A percentile compares a stretch with the other conserved stretches of the same genome.
Conservation (phyloP, 2,888 invertebrate genomes). For the Julus scanicus region DNA sequence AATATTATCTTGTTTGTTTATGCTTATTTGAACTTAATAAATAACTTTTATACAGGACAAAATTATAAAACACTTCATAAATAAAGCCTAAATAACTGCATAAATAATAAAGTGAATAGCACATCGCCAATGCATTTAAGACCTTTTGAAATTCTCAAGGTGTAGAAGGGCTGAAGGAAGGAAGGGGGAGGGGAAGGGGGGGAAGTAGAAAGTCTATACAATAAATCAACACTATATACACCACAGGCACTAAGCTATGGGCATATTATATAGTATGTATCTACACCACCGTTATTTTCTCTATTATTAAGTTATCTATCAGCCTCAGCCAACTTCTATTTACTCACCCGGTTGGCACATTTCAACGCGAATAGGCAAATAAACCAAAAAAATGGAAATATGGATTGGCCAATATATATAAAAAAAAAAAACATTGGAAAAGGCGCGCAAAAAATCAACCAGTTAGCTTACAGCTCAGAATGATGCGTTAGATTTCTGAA, state of each 20-base stretch:
- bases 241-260: not conserved
- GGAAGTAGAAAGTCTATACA: no score
- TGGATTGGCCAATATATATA: not conserved
- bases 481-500: not conserved
- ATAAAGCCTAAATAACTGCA: no score
- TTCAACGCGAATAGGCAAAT: not conserved
- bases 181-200: no score
- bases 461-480: not conserved
- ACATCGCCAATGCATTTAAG: no score
- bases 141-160: no score
- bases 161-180: no score
- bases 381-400: not conserved
- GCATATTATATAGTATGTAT: not conserved
- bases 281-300: not conserved
- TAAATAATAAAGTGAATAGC: no score
- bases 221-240: no score
- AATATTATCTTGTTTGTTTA: no score
- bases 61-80: no score
- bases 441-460: not conserved
- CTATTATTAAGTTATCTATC: slow-evolving; percentile 39
- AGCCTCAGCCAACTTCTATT: not conserved
- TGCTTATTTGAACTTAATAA: no score
- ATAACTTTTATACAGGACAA: no score
- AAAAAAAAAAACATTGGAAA: not conserved
- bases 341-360: not conserved